Conservation (phyloP, 2,888 invertebrate genomes). For the Calephelis perditalis region DNA sequence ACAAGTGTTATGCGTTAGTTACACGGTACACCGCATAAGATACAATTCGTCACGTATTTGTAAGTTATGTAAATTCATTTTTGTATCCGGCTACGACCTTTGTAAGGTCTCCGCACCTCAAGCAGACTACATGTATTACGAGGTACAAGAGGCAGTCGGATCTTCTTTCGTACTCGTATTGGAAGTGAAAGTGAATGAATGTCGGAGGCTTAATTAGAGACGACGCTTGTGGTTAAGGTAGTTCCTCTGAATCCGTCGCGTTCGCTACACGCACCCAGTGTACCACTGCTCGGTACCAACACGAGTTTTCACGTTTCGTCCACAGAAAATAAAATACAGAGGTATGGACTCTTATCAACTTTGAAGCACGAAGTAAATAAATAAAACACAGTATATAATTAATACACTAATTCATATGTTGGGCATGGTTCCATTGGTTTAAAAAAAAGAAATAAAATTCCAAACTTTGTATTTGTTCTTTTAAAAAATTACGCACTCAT, state of each 20-base stretch:
- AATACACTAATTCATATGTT: too few species aligned
- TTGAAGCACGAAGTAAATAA: not conserved
- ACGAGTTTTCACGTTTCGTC: constrained; percentile 33
- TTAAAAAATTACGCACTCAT: too few species aligned
- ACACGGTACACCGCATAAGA: constrained; percentile 14
- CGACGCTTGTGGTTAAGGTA: constrained; percentile 66
- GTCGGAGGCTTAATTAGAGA: constrained; percentile 77
- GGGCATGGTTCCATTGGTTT: too few species aligned
- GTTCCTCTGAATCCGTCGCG: constrained; percentile 67
- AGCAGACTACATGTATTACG: constrained; percentile 42
- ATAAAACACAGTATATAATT: constrained; percentile 30
- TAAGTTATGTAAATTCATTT: constrained; percentile 39
- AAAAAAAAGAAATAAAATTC: too few species aligned
- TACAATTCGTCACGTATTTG: constrained; percentile 21
- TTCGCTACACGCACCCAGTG: constrained; percentile 50
- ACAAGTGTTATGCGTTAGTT: constrained; percentile 6
- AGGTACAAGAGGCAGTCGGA: constrained; percentile 57
- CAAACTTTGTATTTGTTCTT: too few species aligned
- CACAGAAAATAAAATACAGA: constrained; percentile 40
- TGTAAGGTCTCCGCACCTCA: constrained; percentile 59
- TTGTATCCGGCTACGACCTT: constrained; percentile 69
- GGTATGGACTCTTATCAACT: constrained; percentile 50
- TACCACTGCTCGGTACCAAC: constrained; percentile 24
- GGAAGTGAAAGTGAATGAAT: constrained; percentile 78
- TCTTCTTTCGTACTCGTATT: constrained; percentile 58